Conservation (phyloP, 2,888 invertebrate genomes). For the Choreutis nemorana region DNA sequence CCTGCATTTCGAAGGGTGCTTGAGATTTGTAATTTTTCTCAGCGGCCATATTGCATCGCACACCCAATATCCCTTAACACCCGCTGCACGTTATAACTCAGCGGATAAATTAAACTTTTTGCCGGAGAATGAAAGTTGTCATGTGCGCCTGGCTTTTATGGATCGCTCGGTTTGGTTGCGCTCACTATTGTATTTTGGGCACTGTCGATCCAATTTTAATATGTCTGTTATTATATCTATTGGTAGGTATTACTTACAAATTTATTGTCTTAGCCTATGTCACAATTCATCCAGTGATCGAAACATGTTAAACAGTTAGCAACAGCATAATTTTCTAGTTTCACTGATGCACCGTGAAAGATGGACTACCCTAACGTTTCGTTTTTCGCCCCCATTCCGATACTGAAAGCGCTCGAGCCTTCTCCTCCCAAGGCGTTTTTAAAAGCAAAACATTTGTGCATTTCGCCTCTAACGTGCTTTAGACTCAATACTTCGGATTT, state of each 20-base stretch:
- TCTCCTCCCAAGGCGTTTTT: constrained; percentile 29
- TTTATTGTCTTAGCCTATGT: too few species aligned
- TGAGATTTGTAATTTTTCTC: constrained; percentile 47
- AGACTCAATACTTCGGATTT: too few species aligned
- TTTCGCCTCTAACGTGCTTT: constrained; percentile 10
- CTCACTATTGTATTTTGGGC: background rate
- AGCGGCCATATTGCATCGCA: constrained; percentile 34
- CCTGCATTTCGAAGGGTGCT: constrained; percentile 32
- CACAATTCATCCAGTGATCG: too few species aligned
- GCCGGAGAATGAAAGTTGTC: constrained; percentile 32
- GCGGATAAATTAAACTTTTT: constrained; percentile 50
- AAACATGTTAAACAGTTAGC: too few species aligned
- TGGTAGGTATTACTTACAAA: too few species aligned
- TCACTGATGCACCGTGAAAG: background rate
- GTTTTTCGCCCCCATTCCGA: constrained; percentile 34
- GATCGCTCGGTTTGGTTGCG: constrained; percentile 25
- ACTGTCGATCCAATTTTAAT: background rate
- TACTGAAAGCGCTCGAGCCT: constrained; percentile 30
- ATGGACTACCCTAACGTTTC: constrained; percentile 17
- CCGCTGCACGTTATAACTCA: constrained; percentile 36
- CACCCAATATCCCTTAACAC: constrained; percentile 35
- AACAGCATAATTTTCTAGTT: background rate
- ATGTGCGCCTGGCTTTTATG: constrained; percentile 35
- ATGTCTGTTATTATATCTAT: too few species aligned
- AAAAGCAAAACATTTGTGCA: constrained; percentile 32